Evolutionary conservation across 2,888 invertebrate genomes (phyloP), one percentile per base, ranked within the genome.

Genomic region (Brenthis ino): DNA sequence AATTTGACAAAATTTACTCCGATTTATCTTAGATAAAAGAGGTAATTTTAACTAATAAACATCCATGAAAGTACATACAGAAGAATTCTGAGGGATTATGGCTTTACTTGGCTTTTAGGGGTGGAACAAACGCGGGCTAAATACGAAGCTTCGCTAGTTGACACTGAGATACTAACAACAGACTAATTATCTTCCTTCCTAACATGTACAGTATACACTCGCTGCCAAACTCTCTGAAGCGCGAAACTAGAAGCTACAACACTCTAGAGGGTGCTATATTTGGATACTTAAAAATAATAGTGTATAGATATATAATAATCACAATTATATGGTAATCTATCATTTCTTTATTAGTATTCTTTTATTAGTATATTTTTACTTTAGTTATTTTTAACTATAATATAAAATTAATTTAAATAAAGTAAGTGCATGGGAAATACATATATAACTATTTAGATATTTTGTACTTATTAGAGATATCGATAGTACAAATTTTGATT

Each of bases 141-240:
- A 55, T 37, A 48, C 43, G 33, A 55, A 24, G 48, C 16, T n/a
- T 54, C 24, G 51, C 20, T 60, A 61, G 66, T 67, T 60, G 66
- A 67, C 50, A 67, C 67, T 43, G 50, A 61, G 48, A 56, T 61
- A 37, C 33, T 55, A 50, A 60, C 67, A 61, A 61, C 61, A 50
- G 61, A 50, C 61, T 67, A 67, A 56, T 63, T 67, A 67, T 33
- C 56, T 51, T 24, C 63, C n/a, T 28, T 63, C 14, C 63, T 63
- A 53, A 14, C 20, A 54, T 53, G 63, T 54, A 43, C 37, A 43
- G 37, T 43, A 43, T 43, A 43, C 37, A 43, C 14, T 63, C 63
- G 53, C 37, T 54, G 54, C 63, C 63, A 60, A 60, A 33, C 50
- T 33, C 20, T 63, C 50, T 56, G 56, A 67, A 43, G 37, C 37